Evolutionary conservation across 92 coral and sea anemone genomes (phyloP).

Genomic region (Anthopleura xanthogrammica): DNA sequence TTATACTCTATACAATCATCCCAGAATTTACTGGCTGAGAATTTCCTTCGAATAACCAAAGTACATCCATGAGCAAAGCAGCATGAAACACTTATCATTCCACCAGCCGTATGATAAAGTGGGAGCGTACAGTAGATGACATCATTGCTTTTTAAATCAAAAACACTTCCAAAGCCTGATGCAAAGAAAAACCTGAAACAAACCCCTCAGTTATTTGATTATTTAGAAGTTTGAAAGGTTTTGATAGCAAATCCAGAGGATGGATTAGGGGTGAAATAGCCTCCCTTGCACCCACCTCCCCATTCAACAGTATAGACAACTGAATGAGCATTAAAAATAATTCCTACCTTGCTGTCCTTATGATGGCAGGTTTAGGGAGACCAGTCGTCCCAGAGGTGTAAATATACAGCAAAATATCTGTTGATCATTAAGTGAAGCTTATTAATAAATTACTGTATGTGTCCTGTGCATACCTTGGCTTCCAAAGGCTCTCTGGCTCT

Average conservation of each 20-base stretch:
- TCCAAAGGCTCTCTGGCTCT: too few relatives aligned
- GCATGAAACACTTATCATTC: slow-evolving; percentile 59
- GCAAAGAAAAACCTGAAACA: slow-evolving; percentile 60
- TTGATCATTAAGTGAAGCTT: neutral
- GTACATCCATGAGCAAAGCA: slow-evolving; percentile 70
- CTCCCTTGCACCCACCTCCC: too few relatives aligned
- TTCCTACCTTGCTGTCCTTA: slow-evolving; percentile 63
- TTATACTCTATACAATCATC: slow-evolving; percentile 84
- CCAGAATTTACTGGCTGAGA: slow-evolving; percentile 97
- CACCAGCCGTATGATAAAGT: slow-evolving; percentile 79
- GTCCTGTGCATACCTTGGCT: too few relatives aligned
- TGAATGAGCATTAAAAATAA: neutral
- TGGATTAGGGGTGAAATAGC: too few relatives aligned
- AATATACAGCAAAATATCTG: slow-evolving; percentile 82
- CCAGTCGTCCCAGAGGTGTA: slow-evolving; percentile 99
- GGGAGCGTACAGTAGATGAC: slow-evolving; percentile 77
- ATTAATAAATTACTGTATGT: too few relatives aligned
- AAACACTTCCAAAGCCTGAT: slow-evolving; percentile 12
- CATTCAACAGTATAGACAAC: too few relatives aligned
- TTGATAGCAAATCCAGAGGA: too few relatives aligned
- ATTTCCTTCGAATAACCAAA: slow-evolving; percentile 67
- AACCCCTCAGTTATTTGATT: too few relatives aligned
- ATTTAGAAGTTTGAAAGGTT: too few relatives aligned
- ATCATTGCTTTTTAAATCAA: slow-evolving; percentile 49
- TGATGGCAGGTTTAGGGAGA: slow-evolving; percentile 86